phyloP scores from a whole-genome alignment of 2,113 vertebrate genomes.

The Pimephales promelas region DNA sequence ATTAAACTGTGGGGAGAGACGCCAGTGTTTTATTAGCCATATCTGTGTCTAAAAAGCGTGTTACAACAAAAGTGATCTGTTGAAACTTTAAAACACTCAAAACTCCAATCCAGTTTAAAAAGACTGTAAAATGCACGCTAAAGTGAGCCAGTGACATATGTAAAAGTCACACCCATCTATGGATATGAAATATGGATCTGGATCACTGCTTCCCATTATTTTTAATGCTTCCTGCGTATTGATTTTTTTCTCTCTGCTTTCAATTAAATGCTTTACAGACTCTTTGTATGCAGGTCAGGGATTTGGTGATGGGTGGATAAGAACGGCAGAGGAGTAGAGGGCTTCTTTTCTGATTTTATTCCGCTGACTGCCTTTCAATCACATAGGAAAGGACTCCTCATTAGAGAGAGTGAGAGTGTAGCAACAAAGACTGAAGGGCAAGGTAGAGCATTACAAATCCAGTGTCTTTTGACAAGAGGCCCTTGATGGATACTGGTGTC shows the following conservation, averaged over 20 bases:
- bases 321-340: conserved; percentile 49
- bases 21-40: conserved; percentile 27
- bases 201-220: conserved; percentile 55
- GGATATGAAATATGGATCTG: conserved; percentile 58
- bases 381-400: conserved; percentile 50
- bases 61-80: background rate
- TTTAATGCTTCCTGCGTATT: conserved; percentile 59
- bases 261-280: conserved; percentile 56
- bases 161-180: conserved; percentile 55
- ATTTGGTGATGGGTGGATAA: conserved; percentile 46
- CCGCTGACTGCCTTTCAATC: conserved; percentile 56
- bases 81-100: conserved; percentile 9
- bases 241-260: conserved; percentile 57
- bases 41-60: background rate
- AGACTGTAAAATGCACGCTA: conserved; percentile 28
- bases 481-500: conserved; percentile 55
- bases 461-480: conserved; percentile 55
- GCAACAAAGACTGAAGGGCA: conserved; percentile 52
- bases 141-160: conserved; percentile 49
- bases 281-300: conserved; percentile 59
- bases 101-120: conserved; percentile 24
- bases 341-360: conserved; percentile 60
- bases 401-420: conserved; percentile 50
- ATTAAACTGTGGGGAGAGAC: conserved; percentile 1
- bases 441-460: conserved; percentile 55